Evolutionary conservation across 2,888 invertebrate genomes (phyloP), one percentile per base, ranked within the genome.

Genomic region (Epirrita christyi): DNA sequence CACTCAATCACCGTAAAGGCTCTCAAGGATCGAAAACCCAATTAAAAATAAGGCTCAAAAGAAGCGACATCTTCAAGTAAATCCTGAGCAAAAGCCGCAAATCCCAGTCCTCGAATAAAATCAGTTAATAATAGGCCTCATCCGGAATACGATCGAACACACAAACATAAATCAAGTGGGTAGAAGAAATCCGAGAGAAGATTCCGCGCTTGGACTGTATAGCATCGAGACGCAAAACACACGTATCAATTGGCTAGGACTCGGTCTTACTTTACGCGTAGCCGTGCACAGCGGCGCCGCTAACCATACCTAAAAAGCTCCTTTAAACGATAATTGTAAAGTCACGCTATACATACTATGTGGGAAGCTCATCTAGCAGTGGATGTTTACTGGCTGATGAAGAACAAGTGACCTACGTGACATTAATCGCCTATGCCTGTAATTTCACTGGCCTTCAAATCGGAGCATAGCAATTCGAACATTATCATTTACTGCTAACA

Each of bases 81-180:
- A 71, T 68, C 68, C 62, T 59, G 55, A 47, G 64, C 68, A 67
- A 70, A 70, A 73, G 65, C 72, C 66, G 55, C 48, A 61, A 61
- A 59, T 63, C 64, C 70, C 59, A 68, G 65, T 66, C 64, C 70
- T 64, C 67, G 55, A 69, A 64, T 66, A 66, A 72, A 68, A 71
- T 56, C 67, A 73, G 70, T 74, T 74, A 74, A 72, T 75, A 73
- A 75, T 74, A 70, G 66, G 62, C 57, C 63, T 65, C 61, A 67
- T 62, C 55, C 44, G 47, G 42, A 53, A 65, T 59, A 59, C 59
- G 67, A 70, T 58, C 63, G 64, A 64, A 70, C 59, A 63, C 57
- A 49, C 59, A 47, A 64, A 65, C 68, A 76, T 78, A 77, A 78
- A 78, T 78, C 75, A 78, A 59, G 48, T 55, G 51, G 60, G 62